Evolutionary conservation across 2,888 invertebrate species (phyloP).

Genomic region (Temnothorax unifasciatus): DNA sequence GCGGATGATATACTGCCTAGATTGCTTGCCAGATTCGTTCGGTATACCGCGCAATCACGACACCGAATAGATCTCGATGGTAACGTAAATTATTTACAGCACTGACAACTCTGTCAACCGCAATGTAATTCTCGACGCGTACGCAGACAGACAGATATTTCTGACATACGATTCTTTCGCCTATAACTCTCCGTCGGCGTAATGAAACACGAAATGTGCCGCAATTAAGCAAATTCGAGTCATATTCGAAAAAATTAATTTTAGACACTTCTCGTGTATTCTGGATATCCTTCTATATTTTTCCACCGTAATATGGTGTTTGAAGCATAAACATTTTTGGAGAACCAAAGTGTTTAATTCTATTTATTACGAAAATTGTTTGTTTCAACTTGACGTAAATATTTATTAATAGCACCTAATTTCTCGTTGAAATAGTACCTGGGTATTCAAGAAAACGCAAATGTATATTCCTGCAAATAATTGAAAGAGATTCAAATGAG

Average conservation of each 20-base stretch:
- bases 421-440: neutral
- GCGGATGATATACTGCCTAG: slow-evolving; percentile 53
- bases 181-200: neutral
- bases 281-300: neutral
- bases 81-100: slow-evolving; percentile 62
- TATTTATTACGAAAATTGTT: neutral
- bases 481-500: neutral
- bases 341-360: neutral
- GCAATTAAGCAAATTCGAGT: neutral
- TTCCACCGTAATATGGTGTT: neutral
- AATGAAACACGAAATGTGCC: neutral
- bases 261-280: neutral
- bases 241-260: neutral
- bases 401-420: neutral
- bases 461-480: neutral
- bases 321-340: neutral
- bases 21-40: slow-evolving; percentile 60
- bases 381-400: neutral
- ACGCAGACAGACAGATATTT: neutral
- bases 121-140: slow-evolving; percentile 30
- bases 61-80: slow-evolving; percentile 53
- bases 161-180: neutral
- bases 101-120: slow-evolving; percentile 36
- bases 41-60: slow-evolving; percentile 46
- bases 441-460: neutral